phyloP scores from a whole-genome alignment of 2,888 invertebrate species.

The Epistrophe eligans region DNA sequence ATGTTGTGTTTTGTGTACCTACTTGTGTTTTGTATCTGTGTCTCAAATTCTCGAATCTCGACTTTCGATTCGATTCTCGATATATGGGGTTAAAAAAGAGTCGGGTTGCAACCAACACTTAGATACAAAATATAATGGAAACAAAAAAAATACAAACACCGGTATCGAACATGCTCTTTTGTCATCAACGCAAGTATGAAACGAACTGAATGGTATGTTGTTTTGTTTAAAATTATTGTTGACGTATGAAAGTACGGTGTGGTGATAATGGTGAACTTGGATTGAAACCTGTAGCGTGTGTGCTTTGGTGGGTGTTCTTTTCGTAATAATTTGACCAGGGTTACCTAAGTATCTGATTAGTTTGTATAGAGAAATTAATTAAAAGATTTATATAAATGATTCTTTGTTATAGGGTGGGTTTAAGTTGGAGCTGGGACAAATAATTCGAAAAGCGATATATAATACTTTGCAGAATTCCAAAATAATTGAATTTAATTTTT shows the following conservation, averaged over 20 bases:
- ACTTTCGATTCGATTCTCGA: constrained; percentile 27
- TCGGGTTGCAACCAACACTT: not conserved
- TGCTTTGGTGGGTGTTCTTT: constrained; percentile 1
- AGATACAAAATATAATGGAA: not conserved
- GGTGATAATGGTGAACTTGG: constrained; percentile 13
- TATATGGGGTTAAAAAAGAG: not conserved
- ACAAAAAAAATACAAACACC: not conserved
- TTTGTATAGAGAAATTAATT: no score
- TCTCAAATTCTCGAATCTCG: constrained; percentile 14
- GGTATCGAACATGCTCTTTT: constrained; percentile 12
- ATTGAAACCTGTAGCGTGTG: constrained; percentile 23
- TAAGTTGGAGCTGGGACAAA: no score
- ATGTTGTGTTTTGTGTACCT: constrained; percentile 12
- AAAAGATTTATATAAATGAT: no score
- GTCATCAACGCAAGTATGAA: constrained; percentile 10
- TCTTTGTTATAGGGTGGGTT: no score
- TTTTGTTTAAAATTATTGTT: constrained; percentile 5
- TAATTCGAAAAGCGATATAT: no score
- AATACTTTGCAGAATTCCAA: no score
- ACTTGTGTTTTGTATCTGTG: constrained; percentile 16
- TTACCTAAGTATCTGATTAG: not conserved
- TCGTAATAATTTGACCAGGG: not conserved
- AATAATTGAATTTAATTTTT: no score
- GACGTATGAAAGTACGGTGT: not conserved
- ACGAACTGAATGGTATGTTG: not conserved